Percentiles rank a stretch among this genome's conserved stretches.
Evolutionary conservation across 2,113 vertebrate genomes (phyloP).

Genomic region (Perccottus glenii): DNA sequence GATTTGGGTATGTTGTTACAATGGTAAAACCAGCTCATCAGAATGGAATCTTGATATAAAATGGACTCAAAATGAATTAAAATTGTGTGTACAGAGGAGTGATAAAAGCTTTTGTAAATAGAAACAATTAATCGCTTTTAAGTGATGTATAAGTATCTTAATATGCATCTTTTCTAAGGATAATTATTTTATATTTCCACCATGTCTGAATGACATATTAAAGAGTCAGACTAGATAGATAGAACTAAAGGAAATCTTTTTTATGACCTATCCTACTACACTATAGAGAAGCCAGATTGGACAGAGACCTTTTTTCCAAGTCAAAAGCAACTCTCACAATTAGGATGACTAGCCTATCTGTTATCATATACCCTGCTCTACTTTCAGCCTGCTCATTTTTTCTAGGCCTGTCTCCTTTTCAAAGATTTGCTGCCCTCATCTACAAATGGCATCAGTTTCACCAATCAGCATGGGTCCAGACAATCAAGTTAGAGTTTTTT

Average conservation of each 20-base stretch:
- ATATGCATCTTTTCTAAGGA: too few relatives aligned
- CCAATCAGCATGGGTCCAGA: constrained; percentile 46
- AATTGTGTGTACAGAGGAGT: too few relatives aligned
- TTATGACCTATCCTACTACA: too few relatives aligned
- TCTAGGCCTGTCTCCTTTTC: constrained; percentile 5
- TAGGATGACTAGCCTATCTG: background rate
- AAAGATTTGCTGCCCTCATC: constrained; percentile 45
- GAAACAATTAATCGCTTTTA: too few relatives aligned
- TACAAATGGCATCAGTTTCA: constrained; percentile 61
- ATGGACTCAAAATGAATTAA: too few relatives aligned
- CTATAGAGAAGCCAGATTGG: background rate
- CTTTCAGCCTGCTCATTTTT: background rate
- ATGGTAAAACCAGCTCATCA: constrained; percentile 1
- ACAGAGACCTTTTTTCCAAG: background rate
- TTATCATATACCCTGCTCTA: background rate
- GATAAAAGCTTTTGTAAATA: too few relatives aligned
- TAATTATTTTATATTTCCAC: too few relatives aligned
- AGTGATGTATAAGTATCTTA: too few relatives aligned
- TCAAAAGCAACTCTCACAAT: constrained; percentile 2
- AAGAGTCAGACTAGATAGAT: too few relatives aligned
- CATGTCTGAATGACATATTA: too few relatives aligned
- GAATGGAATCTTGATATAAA: background rate
- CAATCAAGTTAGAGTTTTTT: constrained; percentile 50
- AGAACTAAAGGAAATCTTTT: too few relatives aligned
- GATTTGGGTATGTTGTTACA: constrained; percentile 13